Percentiles rank a stretch among this genome's conserved stretches.
Conservation (phyloP, 2,797 vertebrate species). For the Sebastes dallii region DNA sequence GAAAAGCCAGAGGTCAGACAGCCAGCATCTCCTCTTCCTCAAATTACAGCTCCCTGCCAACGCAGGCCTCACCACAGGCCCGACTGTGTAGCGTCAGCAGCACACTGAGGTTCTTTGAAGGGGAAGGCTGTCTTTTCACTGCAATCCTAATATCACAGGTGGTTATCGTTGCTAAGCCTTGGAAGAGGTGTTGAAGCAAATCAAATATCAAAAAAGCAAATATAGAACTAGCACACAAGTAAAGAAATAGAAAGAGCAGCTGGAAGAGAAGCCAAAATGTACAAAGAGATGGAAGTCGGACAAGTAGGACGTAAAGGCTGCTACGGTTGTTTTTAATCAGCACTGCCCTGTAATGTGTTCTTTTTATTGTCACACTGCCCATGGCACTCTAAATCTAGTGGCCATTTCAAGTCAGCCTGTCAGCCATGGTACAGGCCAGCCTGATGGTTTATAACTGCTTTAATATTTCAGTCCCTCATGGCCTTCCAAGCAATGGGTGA, state of each 20-base stretch:
- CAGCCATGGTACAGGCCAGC: constrained; percentile 24
- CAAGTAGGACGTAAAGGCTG: constrained; percentile 2
- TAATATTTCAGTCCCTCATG: constrained; percentile 69
- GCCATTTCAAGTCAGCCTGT: constrained; percentile 49
- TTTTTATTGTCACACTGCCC: constrained; percentile 35
- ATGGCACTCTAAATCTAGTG: constrained; percentile 38
- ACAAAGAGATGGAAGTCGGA: constrained; percentile 29
- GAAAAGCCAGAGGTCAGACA: constrained; percentile 64
- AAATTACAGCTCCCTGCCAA: constrained; percentile 71
- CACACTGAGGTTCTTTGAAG: constrained; percentile 42
- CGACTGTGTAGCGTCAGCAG: constrained; percentile 30
- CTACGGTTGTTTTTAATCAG: constrained; percentile 45
- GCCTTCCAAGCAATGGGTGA: constrained; percentile 54
- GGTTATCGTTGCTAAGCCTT: constrained; percentile 12
- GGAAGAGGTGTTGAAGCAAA: constrained; percentile 11
- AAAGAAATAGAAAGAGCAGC: not conserved
- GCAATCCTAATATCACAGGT: constrained; percentile 17
- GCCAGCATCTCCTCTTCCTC: constrained; percentile 64
- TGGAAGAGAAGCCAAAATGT: constrained; percentile 10
- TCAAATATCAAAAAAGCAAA: constrained; percentile 19
- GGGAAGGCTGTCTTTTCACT: constrained; percentile 18
- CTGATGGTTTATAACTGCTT: constrained; percentile 66
- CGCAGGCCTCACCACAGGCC: constrained; percentile 49
- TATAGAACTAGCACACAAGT: constrained; percentile 1
- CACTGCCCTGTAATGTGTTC: constrained; percentile 10